Conservation (phyloP, 2,888 invertebrate genomes). For the Archips crataeganus region DNA sequence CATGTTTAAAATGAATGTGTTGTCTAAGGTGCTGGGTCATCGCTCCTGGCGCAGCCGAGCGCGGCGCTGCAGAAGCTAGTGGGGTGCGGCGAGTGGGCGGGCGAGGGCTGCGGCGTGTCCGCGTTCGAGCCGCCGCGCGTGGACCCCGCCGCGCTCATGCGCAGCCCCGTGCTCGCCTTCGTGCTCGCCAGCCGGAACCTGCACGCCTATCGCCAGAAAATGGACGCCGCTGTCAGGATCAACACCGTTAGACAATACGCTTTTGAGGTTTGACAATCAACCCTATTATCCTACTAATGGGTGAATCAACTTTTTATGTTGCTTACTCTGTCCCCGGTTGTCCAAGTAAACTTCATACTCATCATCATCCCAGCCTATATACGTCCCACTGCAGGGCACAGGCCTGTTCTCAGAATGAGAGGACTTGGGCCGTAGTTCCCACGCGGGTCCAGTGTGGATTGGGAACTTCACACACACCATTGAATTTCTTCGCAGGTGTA, state of each 20-base stretch:
- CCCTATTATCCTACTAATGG: too few relatives aligned
- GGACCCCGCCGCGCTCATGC: conserved; percentile 87
- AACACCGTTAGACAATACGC: conserved; percentile 94
- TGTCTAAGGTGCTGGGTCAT: conserved; percentile 89
- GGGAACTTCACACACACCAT: too few relatives aligned
- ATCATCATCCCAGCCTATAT: too few relatives aligned
- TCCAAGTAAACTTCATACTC: too few relatives aligned
- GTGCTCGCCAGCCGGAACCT: conserved; percentile 94
- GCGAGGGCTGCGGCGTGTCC: conserved; percentile 62
- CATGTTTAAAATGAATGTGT: not conserved
- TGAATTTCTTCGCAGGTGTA: too few relatives aligned
- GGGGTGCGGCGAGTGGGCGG: conserved; percentile 64
- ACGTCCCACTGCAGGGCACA: too few relatives aligned
- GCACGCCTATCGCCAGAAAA: conserved; percentile 92
- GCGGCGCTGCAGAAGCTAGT: conserved; percentile 93
- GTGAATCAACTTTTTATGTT: too few relatives aligned
- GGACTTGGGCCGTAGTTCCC: too few relatives aligned
- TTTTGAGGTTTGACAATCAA: conserved; percentile 88
- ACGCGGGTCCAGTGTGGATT: too few relatives aligned
- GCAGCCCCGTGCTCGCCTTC: conserved; percentile 95
- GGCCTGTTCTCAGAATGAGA: too few relatives aligned
- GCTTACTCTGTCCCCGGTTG: too few relatives aligned
- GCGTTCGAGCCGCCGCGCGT: conserved; percentile 73
- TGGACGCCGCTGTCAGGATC: conserved; percentile 94
- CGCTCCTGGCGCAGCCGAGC: conserved; percentile 95